Percentiles rank a stretch among this genome's conserved stretches.
Conservation (phyloP, 1,140 invertebrate species). For the Streblospio benedicti region DNA sequence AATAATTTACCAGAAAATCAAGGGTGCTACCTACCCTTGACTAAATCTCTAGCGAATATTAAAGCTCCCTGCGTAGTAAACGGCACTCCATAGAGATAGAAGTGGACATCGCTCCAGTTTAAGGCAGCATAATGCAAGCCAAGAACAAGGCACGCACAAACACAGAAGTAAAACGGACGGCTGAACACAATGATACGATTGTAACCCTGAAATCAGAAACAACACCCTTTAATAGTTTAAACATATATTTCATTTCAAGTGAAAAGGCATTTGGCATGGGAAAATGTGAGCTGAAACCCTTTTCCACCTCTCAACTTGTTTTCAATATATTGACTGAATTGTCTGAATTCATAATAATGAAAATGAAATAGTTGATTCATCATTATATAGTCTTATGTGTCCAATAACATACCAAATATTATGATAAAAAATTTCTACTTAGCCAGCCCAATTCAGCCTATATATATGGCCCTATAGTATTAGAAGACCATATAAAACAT, state of each 20-base stretch:
- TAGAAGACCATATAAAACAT: too few species aligned
- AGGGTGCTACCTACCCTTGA: constrained; percentile 27
- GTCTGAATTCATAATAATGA: too few species aligned
- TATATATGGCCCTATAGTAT: too few species aligned
- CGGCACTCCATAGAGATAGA: constrained; percentile 65
- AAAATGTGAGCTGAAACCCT: too few species aligned
- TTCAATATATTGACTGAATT: too few species aligned
- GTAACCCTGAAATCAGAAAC: constrained; percentile 60
- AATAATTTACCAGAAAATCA: too few species aligned
- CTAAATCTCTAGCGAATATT: constrained; percentile 56
- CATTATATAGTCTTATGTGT: too few species aligned
- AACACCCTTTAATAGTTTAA: not conserved
- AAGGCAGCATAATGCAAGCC: constrained; percentile 53
- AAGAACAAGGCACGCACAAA: constrained; percentile 69
- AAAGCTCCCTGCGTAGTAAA: constrained; percentile 63
- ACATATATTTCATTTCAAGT: not conserved
- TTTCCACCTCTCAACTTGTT: too few species aligned
- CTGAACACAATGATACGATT: constrained; percentile 89
- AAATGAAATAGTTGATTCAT: too few species aligned
- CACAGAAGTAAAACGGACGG: constrained; percentile 88
- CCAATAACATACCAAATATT: too few species aligned
- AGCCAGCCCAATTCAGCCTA: too few species aligned
- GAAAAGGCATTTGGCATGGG: not conserved
- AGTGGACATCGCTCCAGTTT: constrained; percentile 38
- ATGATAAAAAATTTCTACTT: too few species aligned